phyloP scores from a whole-genome alignment of 1,140 invertebrate species.

The Contarinia nasturtii region DNA sequence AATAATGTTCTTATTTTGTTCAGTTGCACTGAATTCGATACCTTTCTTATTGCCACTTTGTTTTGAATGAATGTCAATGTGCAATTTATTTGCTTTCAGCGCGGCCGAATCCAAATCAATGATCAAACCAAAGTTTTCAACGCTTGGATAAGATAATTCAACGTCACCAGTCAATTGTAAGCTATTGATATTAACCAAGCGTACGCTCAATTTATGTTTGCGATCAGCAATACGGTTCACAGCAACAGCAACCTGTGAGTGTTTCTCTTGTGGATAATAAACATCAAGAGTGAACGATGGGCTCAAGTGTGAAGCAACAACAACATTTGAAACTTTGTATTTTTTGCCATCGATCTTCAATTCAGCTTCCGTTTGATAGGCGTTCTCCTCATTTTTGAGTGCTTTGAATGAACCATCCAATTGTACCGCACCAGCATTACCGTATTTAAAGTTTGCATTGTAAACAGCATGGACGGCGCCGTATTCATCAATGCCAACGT shows the following conservation, averaged over 20 bases:
- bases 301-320: constrained; percentile 22
- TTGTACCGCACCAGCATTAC: constrained; percentile 6
- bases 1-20: constrained; percentile 40
- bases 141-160: constrained; percentile 32
- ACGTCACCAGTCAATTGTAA: constrained; percentile 28
- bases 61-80: constrained; percentile 39
- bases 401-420: constrained; percentile 27
- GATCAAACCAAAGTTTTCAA: constrained; percentile 45
- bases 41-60: constrained; percentile 34
- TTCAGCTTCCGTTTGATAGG: constrained; percentile 21
- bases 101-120: constrained; percentile 41
- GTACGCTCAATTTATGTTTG: constrained; percentile 32
- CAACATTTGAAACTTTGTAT: constrained; percentile 26
- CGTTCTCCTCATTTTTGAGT: constrained; percentile 29
- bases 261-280: constrained; percentile 21
- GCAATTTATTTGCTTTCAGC: constrained; percentile 41
- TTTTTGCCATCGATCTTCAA: constrained; percentile 27
- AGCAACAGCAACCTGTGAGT: constrained; percentile 29
- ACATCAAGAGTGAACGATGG: neutral
- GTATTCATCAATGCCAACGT: constrained; percentile 12
- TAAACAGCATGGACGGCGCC: constrained; percentile 10
- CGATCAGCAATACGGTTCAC: constrained; percentile 29
- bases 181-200: constrained; percentile 28
- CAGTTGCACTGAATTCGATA: constrained; percentile 37
- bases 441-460: constrained; percentile 12